Percentiles rank a stretch among this genome's conserved stretches.
phyloP scores from a whole-genome alignment of 1,140 invertebrate genomes.

The Teleopsis dalmanni region DNA sequence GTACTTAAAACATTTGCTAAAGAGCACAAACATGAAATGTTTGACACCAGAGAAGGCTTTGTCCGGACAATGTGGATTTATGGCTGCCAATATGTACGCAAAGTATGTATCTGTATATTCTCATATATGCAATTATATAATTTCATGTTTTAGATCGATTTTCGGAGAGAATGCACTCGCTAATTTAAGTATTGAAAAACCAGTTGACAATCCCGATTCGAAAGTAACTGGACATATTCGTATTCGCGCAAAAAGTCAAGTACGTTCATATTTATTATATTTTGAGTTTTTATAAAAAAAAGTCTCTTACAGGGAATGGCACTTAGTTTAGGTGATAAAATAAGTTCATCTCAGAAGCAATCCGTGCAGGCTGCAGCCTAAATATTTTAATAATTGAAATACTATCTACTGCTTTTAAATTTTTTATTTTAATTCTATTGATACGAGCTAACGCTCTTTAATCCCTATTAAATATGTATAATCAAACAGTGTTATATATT shows the following conservation, averaged over 20 bases:
- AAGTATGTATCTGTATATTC: constrained; percentile 35
- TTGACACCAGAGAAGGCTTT: constrained; percentile 94
- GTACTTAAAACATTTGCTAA: constrained; percentile 87
- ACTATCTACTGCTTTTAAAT: no score
- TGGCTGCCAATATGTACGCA: constrained; percentile 99
- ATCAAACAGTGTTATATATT: no score
- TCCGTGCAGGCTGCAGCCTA: constrained; percentile 53
- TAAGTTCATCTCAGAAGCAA: constrained; percentile 85
- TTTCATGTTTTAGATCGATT: constrained; percentile 63
- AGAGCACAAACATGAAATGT: constrained; percentile 98
- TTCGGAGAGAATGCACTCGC: constrained; percentile 98
- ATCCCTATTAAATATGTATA: no score
- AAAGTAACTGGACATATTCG: constrained; percentile 94
- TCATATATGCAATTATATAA: neutral
- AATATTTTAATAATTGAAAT: constrained; percentile 13
- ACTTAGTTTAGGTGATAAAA: constrained; percentile 90
- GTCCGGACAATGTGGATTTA: constrained; percentile 94
- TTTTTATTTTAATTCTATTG: no score
- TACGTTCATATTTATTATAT: constrained; percentile 31
- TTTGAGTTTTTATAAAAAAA: neutral
- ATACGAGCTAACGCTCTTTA: no score
- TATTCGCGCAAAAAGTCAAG: constrained; percentile 96
- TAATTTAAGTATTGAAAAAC: constrained; percentile 96
- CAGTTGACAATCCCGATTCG: constrained; percentile 75
- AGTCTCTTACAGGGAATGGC: constrained; percentile 80